Base-by-base conservation (phyloP, 1,140 invertebrate genomes). In the Hestina assimilis region DNA sequence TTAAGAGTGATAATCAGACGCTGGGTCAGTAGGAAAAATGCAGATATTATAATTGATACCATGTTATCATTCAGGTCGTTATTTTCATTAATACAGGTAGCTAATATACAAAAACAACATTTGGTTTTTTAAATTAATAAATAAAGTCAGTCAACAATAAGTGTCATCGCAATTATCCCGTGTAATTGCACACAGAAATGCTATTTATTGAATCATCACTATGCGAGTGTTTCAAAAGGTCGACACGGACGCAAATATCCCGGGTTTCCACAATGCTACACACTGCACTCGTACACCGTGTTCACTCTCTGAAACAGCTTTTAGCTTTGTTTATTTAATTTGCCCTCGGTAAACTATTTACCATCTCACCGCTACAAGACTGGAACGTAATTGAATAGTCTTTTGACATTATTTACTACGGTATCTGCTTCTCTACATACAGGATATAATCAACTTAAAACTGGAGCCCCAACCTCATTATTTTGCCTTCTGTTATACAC, bases 251-350 rank as follows among this genome's bases (percentile, higher is more conserved):
- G 14, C 9, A 6, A 2, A 15, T 35, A 15, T 15, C 3, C 5
- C 14, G 8, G 12, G 31, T 14, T 2, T 9, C 4, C 8, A 28
- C 26, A 7, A 38, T 38, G 20, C 5, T 50, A 26, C 11, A 19
- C 33, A 6, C 9, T 46, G 8, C n/a, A 33, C 17, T 20, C 20
- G 21, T 26, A 26, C 11, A 45, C 19, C 11, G 19, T 41, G 19
- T 51, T 28, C 38, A 35, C 31, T 21, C 12, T 23, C 35, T 35
- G 19, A 14, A 60, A 47, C 45, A 50, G 51, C 66, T 64, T 63
- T 63, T 57, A 53, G 47, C 54, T 53, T 66, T 59, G 52, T 63
- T 63, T 66, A 66, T 66, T 59, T 59, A 63, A 59, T 63, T 63
- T 53, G 31, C 35, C 42, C 21, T 19, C 47, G 42, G 59, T 52